Base-by-base conservation (phyloP, 2,113 vertebrate species). In the Macroglossus sobrinus region DNA sequence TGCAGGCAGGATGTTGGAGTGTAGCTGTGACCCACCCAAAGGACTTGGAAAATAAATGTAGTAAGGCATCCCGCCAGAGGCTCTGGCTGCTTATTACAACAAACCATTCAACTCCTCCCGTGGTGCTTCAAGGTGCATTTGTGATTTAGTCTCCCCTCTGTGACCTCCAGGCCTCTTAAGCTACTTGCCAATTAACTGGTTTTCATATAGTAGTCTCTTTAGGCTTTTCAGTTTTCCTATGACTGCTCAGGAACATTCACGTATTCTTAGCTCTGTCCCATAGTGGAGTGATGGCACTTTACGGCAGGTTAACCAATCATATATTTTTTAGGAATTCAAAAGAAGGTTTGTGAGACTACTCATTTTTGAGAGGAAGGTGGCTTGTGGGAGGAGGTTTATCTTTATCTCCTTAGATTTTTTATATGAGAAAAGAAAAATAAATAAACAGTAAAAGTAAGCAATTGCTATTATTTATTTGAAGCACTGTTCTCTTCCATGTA, bases 11-110 rank as follows among this genome's bases (percentile, higher is more conserved):
- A 94, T 91, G 84, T 33, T 7, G 45, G 89, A 96, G 55, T 91
- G 47, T n/a, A 95, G 38, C 7, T 79, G 55, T 95, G 97, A 97
- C 97, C 97, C 97, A 96, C 97, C 97, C 97, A 97, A 92, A 95
- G 76, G 92, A 95, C 94, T 96, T 94, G 97, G 97, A 97, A 97
- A 97, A 96, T 91, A 64, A 97, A 94, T 64, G 95, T 80, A 71
- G 85, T 75, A 93, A 90, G 96, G 82, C 89, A 89, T 24, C 88
- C 57, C 0, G 61, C 94, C 66, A 86, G 94, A 55, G 72, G 40
- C 63, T 72, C 50, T 45, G 75, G 55, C 55, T 40, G 35, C 61
- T 76, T 59, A 75, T 84, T 86, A 82, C 38, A 93, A 81, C n/a
- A 91, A 96, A 66, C 53, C 0, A 74, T 82, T 86, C 88, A 50